A percentile compares a stretch with the other conserved stretches of the same genome.
Conservation (phyloP, 1,140 invertebrate species). For the Triops cancriformis region DNA sequence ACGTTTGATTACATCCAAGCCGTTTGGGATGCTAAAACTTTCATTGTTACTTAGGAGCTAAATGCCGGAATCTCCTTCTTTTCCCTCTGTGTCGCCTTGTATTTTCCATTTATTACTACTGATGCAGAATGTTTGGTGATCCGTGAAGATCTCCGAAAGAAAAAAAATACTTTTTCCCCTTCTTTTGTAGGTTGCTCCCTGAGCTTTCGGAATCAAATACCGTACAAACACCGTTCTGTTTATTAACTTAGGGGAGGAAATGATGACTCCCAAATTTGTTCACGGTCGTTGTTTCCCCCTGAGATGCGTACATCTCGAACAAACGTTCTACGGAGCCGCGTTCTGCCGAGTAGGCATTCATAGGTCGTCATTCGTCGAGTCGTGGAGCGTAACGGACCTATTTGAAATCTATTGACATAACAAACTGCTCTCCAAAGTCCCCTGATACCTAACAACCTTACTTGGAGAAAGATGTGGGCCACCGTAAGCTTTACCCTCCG, state of each 20-base stretch:
- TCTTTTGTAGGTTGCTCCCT: not conserved
- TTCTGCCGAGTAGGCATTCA: not conserved
- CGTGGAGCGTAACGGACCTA: not conserved
- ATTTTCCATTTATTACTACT: not conserved
- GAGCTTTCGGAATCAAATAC: conserved; percentile 1
- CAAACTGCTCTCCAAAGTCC: not conserved
- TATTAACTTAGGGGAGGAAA: conserved; percentile 7
- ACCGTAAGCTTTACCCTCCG: not conserved
- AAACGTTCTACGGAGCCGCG: not conserved
- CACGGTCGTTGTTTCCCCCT: not conserved
- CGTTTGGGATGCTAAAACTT: not conserved
- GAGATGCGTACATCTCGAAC: not conserved
- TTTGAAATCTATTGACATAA: conserved; percentile 3
- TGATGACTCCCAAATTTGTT: conserved; percentile 4
- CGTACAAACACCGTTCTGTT: not conserved
- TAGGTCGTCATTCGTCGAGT: not conserved
- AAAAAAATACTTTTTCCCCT: not conserved
- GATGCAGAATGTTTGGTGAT: not conserved
- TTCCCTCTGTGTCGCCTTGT: not conserved
- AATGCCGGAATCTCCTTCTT: not conserved
- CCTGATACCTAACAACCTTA: not conserved
- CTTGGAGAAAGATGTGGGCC: not conserved
- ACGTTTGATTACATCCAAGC: not conserved
- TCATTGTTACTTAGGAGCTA: not conserved
- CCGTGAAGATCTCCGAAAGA: not conserved